Conservation (phyloP, 2,888 invertebrate genomes). For the Tricholauxania praeusta region DNA sequence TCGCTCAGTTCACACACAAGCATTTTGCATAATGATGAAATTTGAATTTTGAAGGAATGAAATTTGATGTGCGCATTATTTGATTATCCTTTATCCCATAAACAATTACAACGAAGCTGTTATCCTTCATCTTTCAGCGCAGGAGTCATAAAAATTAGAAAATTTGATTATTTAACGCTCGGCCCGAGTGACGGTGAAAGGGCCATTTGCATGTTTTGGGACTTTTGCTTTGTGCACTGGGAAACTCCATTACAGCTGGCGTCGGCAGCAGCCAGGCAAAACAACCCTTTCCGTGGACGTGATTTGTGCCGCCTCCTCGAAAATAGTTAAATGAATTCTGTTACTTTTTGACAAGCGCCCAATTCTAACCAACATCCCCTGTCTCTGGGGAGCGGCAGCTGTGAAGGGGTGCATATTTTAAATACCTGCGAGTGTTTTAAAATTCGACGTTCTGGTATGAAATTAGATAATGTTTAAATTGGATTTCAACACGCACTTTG, state of each 20-base stretch:
- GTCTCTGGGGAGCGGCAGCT: slow-evolving; percentile 15
- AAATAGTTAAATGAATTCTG: slow-evolving; percentile 60
- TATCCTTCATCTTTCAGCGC: slow-evolving; percentile 43
- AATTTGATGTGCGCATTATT: slow-evolving; percentile 47
- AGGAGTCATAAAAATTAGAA: slow-evolving; percentile 62
- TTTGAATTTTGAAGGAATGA: slow-evolving; percentile 15
- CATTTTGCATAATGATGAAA: slow-evolving; percentile 27
- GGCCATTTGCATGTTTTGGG: slow-evolving; percentile 57
- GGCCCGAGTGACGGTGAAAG: background rate
- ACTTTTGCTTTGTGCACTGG: background rate
- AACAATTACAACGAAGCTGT: slow-evolving; percentile 41
- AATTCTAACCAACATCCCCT: slow-evolving; percentile 25
- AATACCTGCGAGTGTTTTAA: slow-evolving; percentile 22
- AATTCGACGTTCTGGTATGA: slow-evolving; percentile 54
- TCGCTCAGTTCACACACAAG: background rate
- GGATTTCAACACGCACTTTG: slow-evolving; percentile 65
- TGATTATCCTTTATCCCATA: slow-evolving; percentile 49
- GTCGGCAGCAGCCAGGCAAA: slow-evolving; percentile 42
- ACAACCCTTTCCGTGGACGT: slow-evolving; percentile 23
- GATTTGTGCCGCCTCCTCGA: slow-evolving; percentile 13
- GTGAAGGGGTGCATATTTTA: slow-evolving; percentile 26
- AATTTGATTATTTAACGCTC: slow-evolving; percentile 60
- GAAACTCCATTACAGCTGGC: background rate
- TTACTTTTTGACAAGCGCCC: slow-evolving; percentile 48
- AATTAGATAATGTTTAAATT: slow-evolving; percentile 67